Base-by-base conservation (phyloP, 2,797 vertebrate species). In the Pangasius macronema region DNA sequence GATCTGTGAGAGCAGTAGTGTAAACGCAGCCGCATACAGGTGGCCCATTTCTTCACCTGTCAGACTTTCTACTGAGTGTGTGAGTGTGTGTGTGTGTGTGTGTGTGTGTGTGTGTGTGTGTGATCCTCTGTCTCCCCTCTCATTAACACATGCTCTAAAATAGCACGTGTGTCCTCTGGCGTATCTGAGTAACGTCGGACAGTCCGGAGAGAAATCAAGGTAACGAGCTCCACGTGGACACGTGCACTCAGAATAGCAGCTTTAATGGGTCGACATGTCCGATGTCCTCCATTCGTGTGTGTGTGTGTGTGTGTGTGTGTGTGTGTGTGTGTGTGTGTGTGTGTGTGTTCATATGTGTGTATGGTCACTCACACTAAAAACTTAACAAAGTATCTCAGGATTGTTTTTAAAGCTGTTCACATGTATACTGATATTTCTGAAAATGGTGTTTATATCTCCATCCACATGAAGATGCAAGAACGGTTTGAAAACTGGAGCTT, bases 161-260 rank as follows among this genome's bases (percentile, higher is more conserved):
- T 42, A 87, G 81, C 30, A 6, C 3, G 13, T 9, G 13, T 30
- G 72, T 77, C 86, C 86, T 76, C 59, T 42, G 68, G 53, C 1
- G 46, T 86, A 51, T 77, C 49, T 20, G 2, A 53, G 49, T 63
- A 82, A 36, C 22, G 13, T 65, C 14, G 59, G 59, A 77, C 81
- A 30, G 59, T 87, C 70, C 7, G 0, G 51, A 77, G 81, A 77
- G 86, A 83, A 83, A 87, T 77, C 24, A 76, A 57, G 72, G 42
- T 76, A 87, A 87, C 30, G 59, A 84, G 82, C 53, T 83, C 82
- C 49, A 22, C 18, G 27, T 76, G 70, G 86, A 87, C 61, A 46
- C 46, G 24, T 30, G 39, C 81, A n/a, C 86, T 82, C 33, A 77
- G 72, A 87, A 84, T 84, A 87, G 80, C 80, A 83, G 7, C 5